Evolutionary conservation across 2,797 vertebrate species (phyloP).

Genomic region (Clangula hyemalis): DNA sequence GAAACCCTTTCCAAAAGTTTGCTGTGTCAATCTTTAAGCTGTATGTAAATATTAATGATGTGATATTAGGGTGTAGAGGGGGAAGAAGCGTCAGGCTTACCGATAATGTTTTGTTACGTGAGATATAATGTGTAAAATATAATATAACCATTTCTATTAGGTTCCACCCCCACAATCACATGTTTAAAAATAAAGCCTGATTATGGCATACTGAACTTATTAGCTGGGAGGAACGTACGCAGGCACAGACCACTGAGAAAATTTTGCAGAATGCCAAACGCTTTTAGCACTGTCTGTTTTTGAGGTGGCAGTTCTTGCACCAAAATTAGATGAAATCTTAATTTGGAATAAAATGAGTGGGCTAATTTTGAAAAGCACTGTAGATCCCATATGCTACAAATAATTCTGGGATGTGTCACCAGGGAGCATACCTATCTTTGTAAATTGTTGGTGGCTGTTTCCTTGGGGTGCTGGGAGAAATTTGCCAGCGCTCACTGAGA

Average conservation of each 20-base stretch:
- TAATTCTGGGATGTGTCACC: slow-evolving; percentile 3
- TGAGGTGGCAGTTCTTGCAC: slow-evolving; percentile 44
- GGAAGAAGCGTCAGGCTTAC: not conserved
- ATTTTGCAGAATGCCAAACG: not conserved
- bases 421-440: not conserved
- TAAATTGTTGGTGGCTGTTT: not conserved
- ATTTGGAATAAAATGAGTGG: slow-evolving; percentile 52
- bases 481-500: not conserved
- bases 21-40: not conserved
- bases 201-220: slow-evolving; percentile 26
- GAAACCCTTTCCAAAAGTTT: not conserved
- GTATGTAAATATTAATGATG: not conserved
- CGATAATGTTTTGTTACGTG: not conserved
- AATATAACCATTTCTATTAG: not conserved
- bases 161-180: not conserved
- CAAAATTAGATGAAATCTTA: slow-evolving; percentile 51
- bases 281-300: slow-evolving; percentile 29
- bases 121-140: not conserved
- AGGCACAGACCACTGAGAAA: slow-evolving; percentile 12
- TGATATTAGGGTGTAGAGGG: not conserved
- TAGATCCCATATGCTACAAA: slow-evolving; percentile 30
- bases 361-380: slow-evolving; percentile 35
- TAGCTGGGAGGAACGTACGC: not conserved
- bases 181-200: not conserved
- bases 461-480: not conserved